phyloP scores from a whole-genome alignment of 2,888 invertebrate genomes.

The Quadriops clusia region DNA sequence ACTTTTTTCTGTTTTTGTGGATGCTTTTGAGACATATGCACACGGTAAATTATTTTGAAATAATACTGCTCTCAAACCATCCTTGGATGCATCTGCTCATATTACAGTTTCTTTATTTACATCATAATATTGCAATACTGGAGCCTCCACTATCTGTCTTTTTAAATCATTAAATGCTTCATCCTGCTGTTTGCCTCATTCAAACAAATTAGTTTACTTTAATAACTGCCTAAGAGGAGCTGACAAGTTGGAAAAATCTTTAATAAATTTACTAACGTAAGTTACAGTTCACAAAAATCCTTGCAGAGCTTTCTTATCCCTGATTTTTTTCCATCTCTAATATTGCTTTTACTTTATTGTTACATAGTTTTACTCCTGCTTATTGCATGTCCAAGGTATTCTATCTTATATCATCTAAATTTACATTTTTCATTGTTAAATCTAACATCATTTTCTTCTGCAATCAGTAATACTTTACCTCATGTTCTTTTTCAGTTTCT shows the following conservation, averaged over 20 bases:
- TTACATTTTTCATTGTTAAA: no score
- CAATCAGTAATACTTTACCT: constrained; percentile 6
- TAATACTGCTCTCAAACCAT: constrained; percentile 1
- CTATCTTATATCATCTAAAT: constrained; percentile 13
- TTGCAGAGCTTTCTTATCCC: no score
- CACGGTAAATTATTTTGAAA: not conserved
- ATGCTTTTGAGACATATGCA: not conserved
- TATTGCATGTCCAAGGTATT: constrained; percentile 11
- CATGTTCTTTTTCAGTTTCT: constrained; percentile 9
- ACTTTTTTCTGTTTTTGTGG: not conserved
- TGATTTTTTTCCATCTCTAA: constrained; percentile 2
- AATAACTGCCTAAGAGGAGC: not conserved
- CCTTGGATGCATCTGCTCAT: no score
- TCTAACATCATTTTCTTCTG: constrained; percentile 5
- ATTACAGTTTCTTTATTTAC: not conserved
- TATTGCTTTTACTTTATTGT: constrained; percentile 9
- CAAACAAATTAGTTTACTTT: no score
- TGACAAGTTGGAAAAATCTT: not conserved
- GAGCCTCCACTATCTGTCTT: not conserved
- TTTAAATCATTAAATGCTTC: no score
- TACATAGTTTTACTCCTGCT: constrained; percentile 9
- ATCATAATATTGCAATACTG: not conserved
- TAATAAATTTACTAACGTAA: constrained; percentile 2
- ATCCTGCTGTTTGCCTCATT: no score
- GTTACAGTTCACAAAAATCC: constrained; percentile 6